Conservation (phyloP, 2,888 invertebrate genomes). For the Plagodis pulveraria region DNA sequence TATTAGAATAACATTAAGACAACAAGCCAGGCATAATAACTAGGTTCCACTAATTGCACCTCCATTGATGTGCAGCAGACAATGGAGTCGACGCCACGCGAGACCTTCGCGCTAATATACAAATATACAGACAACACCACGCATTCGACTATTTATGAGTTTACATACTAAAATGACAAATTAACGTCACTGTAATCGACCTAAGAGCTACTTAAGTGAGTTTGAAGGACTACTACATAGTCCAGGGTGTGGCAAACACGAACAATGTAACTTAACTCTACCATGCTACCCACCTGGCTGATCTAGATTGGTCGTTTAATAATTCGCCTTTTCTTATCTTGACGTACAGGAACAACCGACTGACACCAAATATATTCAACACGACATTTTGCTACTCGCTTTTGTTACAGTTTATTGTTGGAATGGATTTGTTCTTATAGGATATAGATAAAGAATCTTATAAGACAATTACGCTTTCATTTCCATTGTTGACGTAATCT, state of each 20-base stretch:
- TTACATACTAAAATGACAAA: conserved; percentile 73
- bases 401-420: conserved; percentile 30
- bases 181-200: conserved; percentile 53
- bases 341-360: conserved; percentile 49
- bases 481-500: background rate
- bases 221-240: conserved; percentile 63
- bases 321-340: conserved; percentile 60
- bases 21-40: conserved; percentile 53
- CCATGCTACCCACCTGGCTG: conserved; percentile 44
- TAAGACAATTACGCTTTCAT: conserved; percentile 3
- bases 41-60: conserved; percentile 57
- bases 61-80: conserved; percentile 56
- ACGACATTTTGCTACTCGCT: conserved; percentile 41
- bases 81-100: conserved; percentile 58
- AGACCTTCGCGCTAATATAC: conserved; percentile 59
- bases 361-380: conserved; percentile 46
- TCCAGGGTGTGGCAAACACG: conserved; percentile 78
- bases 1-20: conserved; percentile 47
- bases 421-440: conserved; percentile 7
- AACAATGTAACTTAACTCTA: conserved; percentile 49
- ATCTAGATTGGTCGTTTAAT: conserved; percentile 61
- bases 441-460: conserved; percentile 24
- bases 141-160: conserved; percentile 62
- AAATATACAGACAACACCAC: conserved; percentile 55
- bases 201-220: conserved; percentile 58